phyloP scores from a whole-genome alignment of 2,797 vertebrate species.

The Cossypha heuglini region DNA sequence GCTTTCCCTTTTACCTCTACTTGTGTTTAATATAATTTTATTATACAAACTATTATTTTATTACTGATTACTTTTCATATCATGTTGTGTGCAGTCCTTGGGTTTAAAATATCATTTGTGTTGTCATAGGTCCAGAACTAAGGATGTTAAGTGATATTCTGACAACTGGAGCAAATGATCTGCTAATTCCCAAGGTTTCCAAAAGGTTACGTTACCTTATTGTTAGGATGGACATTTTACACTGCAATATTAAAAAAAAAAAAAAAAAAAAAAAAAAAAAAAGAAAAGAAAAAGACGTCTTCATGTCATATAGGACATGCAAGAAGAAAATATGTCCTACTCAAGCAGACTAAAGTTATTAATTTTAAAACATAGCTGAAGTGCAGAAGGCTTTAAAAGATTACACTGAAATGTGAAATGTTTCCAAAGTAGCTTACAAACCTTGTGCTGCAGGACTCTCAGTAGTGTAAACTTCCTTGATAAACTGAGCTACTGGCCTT shows the following conservation, averaged over 20 bases:
- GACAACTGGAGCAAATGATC: conserved; percentile 1
- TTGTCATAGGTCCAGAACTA: conserved; percentile 6
- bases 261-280: no score
- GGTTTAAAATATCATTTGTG: conserved; percentile 18
- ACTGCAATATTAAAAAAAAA: not conserved
- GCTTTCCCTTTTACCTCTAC: conserved; percentile 54
- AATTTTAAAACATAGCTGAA: not conserved
- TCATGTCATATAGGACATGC: not conserved
- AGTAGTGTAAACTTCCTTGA: not conserved
- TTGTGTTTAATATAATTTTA: conserved; percentile 55
- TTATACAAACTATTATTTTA: conserved; percentile 55
- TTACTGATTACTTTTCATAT: conserved; percentile 32
- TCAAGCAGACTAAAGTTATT: not conserved
- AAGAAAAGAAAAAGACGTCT: no score
- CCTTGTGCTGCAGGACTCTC: not conserved
- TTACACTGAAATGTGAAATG: not conserved
- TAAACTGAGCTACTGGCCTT: not conserved
- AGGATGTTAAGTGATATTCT: conserved; percentile 2
- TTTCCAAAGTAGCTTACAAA: not conserved
- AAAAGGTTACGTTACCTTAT: not conserved
- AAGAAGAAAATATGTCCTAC: not conserved
- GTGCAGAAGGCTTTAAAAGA: not conserved
- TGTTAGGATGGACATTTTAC: not conserved
- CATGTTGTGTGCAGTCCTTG: not conserved
- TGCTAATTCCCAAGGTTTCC: conserved; percentile 24